These are phyloP conservation scores for Panzeria rudis DNA, from an alignment of 2,888 invertebrate species.

Conservation along the genomic window DNA sequence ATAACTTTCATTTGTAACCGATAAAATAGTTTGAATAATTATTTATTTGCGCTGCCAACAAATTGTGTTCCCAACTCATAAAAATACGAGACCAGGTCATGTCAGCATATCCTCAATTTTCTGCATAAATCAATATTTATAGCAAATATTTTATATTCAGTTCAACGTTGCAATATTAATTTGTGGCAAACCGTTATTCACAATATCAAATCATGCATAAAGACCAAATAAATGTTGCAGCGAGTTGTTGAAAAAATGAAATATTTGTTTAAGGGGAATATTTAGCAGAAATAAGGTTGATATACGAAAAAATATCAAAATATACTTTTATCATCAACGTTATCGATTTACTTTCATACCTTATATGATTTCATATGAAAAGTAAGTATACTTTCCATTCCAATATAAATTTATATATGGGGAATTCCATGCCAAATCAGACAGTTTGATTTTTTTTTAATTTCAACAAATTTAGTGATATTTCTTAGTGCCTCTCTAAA, in stretches of 20 bases:
- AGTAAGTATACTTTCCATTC: too few species aligned
- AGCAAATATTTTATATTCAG: conserved; percentile 29
- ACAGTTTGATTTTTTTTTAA: too few species aligned
- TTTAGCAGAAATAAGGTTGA: background rate
- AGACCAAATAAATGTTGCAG: background rate
- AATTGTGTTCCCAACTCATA: conserved; percentile 10
- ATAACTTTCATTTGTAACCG: conserved; percentile 6
- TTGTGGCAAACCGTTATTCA: conserved; percentile 45
- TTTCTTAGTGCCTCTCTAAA: too few species aligned
- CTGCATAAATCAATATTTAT: conserved; percentile 50
- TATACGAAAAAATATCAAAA: too few species aligned
- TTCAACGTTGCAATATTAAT: conserved; percentile 21
- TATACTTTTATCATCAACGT: too few species aligned
- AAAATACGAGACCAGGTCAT: conserved; percentile 47
- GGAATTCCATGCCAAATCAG: too few species aligned
- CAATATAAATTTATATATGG: too few species aligned
- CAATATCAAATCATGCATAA: conserved; percentile 35
- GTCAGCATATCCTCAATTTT: conserved; percentile 45
- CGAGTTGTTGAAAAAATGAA: background rate
- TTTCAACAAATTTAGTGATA: too few species aligned
- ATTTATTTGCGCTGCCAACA: conserved; percentile 13
- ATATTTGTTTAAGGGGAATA: background rate
- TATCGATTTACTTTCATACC: too few species aligned
- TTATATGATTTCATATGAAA: too few species aligned
- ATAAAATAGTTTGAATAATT: background rate